Conservation (phyloP, 2,113 vertebrate genomes). For the Stigmatopora nigra region DNA sequence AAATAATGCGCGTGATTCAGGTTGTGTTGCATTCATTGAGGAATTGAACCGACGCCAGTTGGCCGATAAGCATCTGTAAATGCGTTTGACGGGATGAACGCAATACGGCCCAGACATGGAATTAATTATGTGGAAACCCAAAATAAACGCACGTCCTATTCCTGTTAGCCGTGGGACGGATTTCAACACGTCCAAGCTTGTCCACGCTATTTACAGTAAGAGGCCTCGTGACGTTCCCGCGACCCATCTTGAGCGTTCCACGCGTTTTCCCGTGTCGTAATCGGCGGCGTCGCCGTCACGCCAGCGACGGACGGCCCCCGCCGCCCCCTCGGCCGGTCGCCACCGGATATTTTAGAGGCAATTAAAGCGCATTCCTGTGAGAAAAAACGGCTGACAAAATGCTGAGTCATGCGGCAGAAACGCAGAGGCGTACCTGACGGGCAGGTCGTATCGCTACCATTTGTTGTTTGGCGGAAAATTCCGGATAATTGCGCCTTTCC, state of each 20-base stretch:
- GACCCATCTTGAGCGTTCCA: slow-evolving; percentile 41
- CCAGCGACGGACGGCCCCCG: slow-evolving; percentile 33
- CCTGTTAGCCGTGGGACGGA: background rate
- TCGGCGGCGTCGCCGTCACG: slow-evolving; percentile 38
- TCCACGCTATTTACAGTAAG: slow-evolving; percentile 28
- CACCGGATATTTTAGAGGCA: slow-evolving; percentile 40
- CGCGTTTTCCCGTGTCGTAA: slow-evolving; percentile 51
- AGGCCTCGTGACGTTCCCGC: slow-evolving; percentile 1
- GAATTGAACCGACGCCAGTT: background rate
- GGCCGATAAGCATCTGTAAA: slow-evolving; percentile 1
- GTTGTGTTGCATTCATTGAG: background rate
- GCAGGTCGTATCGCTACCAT: slow-evolving; percentile 25
- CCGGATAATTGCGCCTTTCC: no score
- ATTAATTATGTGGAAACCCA: slow-evolving; percentile 1
- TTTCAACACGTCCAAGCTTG: background rate
- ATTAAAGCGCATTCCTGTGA: slow-evolving; percentile 32
- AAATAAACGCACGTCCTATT: background rate
- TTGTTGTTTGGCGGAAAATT: background rate
- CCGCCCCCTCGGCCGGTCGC: slow-evolving; percentile 28
- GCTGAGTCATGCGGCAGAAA: slow-evolving; percentile 46
- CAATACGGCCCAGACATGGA: background rate
- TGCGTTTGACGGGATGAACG: background rate
- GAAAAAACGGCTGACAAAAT: slow-evolving; percentile 29
- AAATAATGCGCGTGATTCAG: background rate
- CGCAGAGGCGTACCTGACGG: slow-evolving; percentile 41